Percentiles rank a stretch among this genome's conserved stretches.
Evolutionary conservation across 2,113 vertebrate species (phyloP).

Genomic region (Petaurus breviceps): DNA sequence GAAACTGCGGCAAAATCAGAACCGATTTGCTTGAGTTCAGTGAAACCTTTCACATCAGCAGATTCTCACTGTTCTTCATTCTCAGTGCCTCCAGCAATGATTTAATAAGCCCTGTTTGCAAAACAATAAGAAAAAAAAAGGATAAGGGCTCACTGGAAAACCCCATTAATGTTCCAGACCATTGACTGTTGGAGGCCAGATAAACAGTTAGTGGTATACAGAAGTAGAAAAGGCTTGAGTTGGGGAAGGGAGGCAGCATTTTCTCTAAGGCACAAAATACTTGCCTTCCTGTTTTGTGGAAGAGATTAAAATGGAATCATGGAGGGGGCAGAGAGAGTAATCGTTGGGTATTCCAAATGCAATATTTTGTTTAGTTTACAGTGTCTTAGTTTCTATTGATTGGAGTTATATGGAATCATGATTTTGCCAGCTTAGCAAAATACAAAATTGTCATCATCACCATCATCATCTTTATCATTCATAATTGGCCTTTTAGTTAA

Average conservation of each 20-base stretch:
- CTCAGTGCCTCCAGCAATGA: slow-evolving; percentile 71
- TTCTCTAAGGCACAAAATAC: slow-evolving; percentile 43
- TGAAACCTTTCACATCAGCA: slow-evolving; percentile 73
- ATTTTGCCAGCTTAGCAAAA: slow-evolving; percentile 14
- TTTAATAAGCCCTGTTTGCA: slow-evolving; percentile 75
- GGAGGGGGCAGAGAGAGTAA: neutral
- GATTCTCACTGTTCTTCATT: slow-evolving; percentile 66
- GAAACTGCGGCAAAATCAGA: slow-evolving; percentile 62
- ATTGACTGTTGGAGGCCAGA: slow-evolving; percentile 63
- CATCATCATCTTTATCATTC: neutral
- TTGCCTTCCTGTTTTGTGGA: slow-evolving; percentile 24
- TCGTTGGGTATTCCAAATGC: neutral
- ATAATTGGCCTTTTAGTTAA: neutral
- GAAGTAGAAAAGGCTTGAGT: slow-evolving; percentile 16
- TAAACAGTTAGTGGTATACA: slow-evolving; percentile 54
- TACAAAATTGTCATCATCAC: neutral
- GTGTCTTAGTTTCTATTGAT: slow-evolving; percentile 36
- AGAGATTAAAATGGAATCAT: slow-evolving; percentile 46
- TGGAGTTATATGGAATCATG: neutral
- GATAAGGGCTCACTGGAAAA: slow-evolving; percentile 57
- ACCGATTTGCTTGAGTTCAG: slow-evolving; percentile 67
- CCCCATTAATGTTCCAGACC: slow-evolving; percentile 58
- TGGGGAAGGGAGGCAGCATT: slow-evolving; percentile 24
- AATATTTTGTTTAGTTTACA: slow-evolving; percentile 20
- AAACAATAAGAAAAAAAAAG: slow-evolving; percentile 54